Evolutionary conservation across 2,888 invertebrate species (phyloP), one percentile per base, ranked within the genome.

Genomic region (Sarcophaga rosellei): DNA sequence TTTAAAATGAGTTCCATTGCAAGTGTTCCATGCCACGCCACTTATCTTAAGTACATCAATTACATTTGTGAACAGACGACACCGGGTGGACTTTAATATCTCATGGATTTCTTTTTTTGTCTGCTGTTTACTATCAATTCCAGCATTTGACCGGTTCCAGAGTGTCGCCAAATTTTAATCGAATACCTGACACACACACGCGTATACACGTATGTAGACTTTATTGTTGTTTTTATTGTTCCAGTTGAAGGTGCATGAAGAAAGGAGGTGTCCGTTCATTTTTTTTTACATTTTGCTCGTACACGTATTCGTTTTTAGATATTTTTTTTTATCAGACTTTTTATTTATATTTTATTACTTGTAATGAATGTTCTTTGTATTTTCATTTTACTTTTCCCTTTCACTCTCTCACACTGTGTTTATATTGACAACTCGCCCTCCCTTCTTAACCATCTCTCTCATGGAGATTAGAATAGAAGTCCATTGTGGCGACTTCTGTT

Each of bases 101-200:
- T 66, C 17, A 15, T 63, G 23, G 21, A 17, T 61, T 25, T 25
- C 63, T 44, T 8, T 59, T 59, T n/a, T 45, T 5, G 62, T 57
- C 53, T 65, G 21, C 53, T 21, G 45, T 45, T 72, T 63, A 66
- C 21, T 44, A 23, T 5, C 72, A 73, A 35, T 68, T 44, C 53
- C 61, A 69, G 8, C 62, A 65, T 76, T 80, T 76, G 75, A 47
- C 70, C 66, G 81, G 66, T 84, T 81, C 76, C 81, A 81, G n/a
- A 70, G 25, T 76, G 84, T 81, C 84, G 84, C 84, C 84, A 65
- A 75, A 53, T 76, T 35, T 81, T 69, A 69, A 70, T 69, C 69
- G 44, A 81, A 81, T 17, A 63, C 45, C 35, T 66, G 35, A 68
- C 17, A 66, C 21, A 61, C 15, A 63, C 10, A 35, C 10, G 1